Conservation (phyloP, 1,140 invertebrate genomes). For the Magallana ariakensis region DNA sequence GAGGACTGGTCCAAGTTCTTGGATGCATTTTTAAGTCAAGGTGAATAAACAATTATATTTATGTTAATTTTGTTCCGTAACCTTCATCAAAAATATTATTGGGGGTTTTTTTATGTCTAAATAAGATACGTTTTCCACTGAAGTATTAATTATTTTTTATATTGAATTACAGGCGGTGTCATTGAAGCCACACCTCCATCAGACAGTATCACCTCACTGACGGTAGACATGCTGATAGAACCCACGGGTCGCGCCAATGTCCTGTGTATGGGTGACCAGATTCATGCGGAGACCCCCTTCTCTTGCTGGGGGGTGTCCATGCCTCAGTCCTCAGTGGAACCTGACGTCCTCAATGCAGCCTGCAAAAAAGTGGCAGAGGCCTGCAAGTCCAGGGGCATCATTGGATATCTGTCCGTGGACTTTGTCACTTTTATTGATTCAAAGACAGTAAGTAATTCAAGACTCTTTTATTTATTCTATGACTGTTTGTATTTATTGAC, state of each 20-base stretch:
- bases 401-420: slow-evolving; percentile 77
- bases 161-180: slow-evolving; percentile 73
- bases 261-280: slow-evolving; percentile 77
- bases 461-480: background rate
- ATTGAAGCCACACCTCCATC: slow-evolving; percentile 79
- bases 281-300: slow-evolving; percentile 78
- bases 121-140: too few species aligned
- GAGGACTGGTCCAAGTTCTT: slow-evolving; percentile 75
- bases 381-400: slow-evolving; percentile 77
- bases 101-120: too few species aligned
- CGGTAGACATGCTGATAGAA: slow-evolving; percentile 78
- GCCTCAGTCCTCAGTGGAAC: slow-evolving; percentile 79
- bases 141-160: background rate
- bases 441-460: slow-evolving; percentile 70
- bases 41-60: slow-evolving; percentile 55
- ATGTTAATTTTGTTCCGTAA: too few species aligned
- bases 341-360: slow-evolving; percentile 72
- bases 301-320: slow-evolving; percentile 78
- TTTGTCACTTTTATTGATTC: slow-evolving; percentile 80
- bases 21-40: slow-evolving; percentile 76
- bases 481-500: too few species aligned
- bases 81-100: background rate
- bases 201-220: slow-evolving; percentile 77
- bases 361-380: slow-evolving; percentile 75
- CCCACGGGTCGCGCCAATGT: slow-evolving; percentile 74